Conservation (phyloP, 2,113 vertebrate species). For the Dolichallabes microphthalmus region DNA sequence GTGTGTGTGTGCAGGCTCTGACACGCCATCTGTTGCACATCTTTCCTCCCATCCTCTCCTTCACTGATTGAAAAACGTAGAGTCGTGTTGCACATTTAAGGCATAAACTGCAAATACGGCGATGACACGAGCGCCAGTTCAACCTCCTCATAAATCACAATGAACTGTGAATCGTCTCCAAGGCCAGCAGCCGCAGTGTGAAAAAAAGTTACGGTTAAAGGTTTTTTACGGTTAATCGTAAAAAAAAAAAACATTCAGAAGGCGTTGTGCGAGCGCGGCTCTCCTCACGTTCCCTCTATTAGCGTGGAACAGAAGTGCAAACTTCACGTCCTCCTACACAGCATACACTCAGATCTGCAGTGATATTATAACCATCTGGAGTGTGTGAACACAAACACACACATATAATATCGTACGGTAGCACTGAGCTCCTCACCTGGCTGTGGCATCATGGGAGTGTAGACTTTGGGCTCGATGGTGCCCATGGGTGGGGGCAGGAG, state of each 20-base stretch:
- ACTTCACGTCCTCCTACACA: background rate
- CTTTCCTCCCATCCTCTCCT: background rate
- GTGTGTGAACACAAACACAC: slow-evolving; percentile 1
- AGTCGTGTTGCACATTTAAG: background rate
- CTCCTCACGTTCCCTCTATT: background rate
- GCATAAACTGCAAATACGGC: background rate
- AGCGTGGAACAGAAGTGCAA: background rate
- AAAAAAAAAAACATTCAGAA: background rate
- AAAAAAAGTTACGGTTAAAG: background rate
- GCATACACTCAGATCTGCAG: background rate
- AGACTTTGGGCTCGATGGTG: slow-evolving; percentile 89
- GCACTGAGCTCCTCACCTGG: slow-evolving; percentile 65
- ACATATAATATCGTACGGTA: background rate
- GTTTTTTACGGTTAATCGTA: background rate
- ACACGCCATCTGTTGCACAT: background rate
- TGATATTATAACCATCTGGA: background rate
- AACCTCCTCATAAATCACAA: background rate
- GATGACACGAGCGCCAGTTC: background rate
- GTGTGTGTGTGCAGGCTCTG: too few relatives aligned
- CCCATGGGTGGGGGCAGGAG: slow-evolving; percentile 88
- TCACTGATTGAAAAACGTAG: background rate
- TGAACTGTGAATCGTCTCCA: background rate
- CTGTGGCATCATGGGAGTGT: slow-evolving; percentile 79
- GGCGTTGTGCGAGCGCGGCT: background rate
- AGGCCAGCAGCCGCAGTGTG: background rate